Evolutionary conservation across 2,797 vertebrate genomes (phyloP).

Genomic region (Danio kyathit): DNA sequence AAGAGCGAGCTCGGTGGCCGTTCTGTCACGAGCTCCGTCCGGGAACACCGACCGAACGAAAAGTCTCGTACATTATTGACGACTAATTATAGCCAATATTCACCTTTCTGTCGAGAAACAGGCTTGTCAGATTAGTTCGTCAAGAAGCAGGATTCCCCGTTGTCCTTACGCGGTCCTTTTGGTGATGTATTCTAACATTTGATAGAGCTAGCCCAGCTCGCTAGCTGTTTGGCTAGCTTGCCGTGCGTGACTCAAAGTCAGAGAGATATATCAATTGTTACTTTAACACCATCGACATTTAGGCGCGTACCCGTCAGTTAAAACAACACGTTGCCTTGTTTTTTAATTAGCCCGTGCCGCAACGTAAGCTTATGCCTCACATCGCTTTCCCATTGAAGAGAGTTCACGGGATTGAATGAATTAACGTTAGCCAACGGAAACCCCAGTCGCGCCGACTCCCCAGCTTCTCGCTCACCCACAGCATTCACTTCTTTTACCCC

Average conservation of each 20-base stretch:
- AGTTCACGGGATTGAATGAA: constrained; percentile 79
- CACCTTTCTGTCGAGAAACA: not conserved
- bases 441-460: constrained; percentile 61
- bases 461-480: constrained; percentile 34
- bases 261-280: constrained; percentile 36
- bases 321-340: not conserved
- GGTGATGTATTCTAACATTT: constrained; percentile 73
- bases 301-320: not conserved
- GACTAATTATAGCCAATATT: constrained; percentile 43
- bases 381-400: constrained; percentile 52
- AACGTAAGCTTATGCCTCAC: constrained; percentile 22
- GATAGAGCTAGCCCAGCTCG: constrained; percentile 74
- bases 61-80: constrained; percentile 62
- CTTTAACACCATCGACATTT: constrained; percentile 11
- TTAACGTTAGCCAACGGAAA: constrained; percentile 70
- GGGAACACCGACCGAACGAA: constrained; percentile 58
- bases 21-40: constrained; percentile 81
- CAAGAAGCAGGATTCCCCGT: constrained; percentile 7
- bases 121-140: not conserved
- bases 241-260: constrained; percentile 71
- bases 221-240: constrained; percentile 76
- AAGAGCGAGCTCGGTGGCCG: constrained; percentile 58
- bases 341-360: constrained; percentile 21
- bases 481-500: not conserved
- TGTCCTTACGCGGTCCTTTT: constrained; percentile 54